Conservation (phyloP, 2,113 vertebrate species). For the Polyodon spathula region DNA sequence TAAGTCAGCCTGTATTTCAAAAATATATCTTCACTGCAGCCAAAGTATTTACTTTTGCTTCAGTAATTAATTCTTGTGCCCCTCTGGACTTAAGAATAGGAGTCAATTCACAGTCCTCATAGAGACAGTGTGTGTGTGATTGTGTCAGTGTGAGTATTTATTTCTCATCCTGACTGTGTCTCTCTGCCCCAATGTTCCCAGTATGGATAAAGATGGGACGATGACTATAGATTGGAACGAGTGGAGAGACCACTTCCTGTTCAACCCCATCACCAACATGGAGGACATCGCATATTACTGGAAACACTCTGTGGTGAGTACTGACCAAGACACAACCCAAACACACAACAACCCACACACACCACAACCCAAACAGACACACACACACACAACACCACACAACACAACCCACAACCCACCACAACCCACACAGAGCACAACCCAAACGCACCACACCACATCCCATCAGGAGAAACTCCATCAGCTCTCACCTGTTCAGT, state of each 20-base stretch:
- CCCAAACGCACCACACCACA: background rate
- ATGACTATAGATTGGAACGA: slow-evolving; percentile 85
- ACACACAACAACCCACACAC: background rate
- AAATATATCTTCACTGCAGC: too few relatives aligned
- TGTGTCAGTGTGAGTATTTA: background rate
- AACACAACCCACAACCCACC: too few relatives aligned
- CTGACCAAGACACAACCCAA: too few relatives aligned
- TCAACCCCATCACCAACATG: slow-evolving; percentile 73
- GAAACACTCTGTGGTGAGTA: slow-evolving; percentile 74
- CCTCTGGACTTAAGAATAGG: too few relatives aligned
- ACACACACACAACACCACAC: too few relatives aligned
- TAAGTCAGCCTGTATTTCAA: too few relatives aligned
- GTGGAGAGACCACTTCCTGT: slow-evolving; percentile 82
- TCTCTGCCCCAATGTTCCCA: slow-evolving; percentile 25
- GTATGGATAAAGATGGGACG: slow-evolving; percentile 76
- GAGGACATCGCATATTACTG: slow-evolving; percentile 74
- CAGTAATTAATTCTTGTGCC: too few relatives aligned
- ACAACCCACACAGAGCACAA: background rate
- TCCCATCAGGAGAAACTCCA: too few relatives aligned
- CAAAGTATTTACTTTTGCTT: too few relatives aligned
- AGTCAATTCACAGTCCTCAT: too few relatives aligned
- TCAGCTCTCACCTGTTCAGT: too few relatives aligned
- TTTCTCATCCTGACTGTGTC: background rate
- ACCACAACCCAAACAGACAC: background rate
- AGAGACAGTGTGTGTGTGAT: background rate